Conservation (phyloP, 2,113 vertebrate genomes). For the Emydura subglobosa region DNA sequence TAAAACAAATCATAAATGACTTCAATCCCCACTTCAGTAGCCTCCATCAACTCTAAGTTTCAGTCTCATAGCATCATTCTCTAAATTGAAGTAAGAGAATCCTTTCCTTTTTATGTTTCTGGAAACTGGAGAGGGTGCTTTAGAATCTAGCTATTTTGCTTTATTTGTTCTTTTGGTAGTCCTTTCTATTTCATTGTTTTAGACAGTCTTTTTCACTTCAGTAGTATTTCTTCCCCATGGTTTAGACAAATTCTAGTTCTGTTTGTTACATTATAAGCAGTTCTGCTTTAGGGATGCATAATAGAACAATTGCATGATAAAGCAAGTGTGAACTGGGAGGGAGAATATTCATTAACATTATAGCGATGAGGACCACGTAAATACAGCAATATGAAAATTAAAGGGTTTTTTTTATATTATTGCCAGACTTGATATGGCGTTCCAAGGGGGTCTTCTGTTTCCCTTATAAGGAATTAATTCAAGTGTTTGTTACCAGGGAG, state of each 20-base stretch:
- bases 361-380: slow-evolving; percentile 1
- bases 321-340: slow-evolving; percentile 20
- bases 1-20: slow-evolving; percentile 18
- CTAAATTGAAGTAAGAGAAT: neutral
- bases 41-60: neutral
- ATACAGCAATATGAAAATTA: neutral
- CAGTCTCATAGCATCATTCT: neutral
- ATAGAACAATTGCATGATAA: slow-evolving; percentile 32
- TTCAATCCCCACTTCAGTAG: neutral
- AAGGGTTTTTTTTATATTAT: neutral
- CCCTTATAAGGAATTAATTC: neutral
- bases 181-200: slow-evolving; percentile 45
- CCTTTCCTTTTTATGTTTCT: neutral
- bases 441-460: neutral
- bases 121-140: slow-evolving; percentile 9
- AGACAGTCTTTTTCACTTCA: slow-evolving; percentile 25
- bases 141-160: neutral
- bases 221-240: slow-evolving; percentile 34
- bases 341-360: slow-evolving; percentile 22
- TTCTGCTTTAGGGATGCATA: neutral
- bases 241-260: slow-evolving; percentile 20
- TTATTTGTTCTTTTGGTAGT: slow-evolving; percentile 15
- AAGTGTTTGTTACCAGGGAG: neutral
- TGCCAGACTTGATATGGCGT: neutral
- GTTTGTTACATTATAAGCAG: neutral